Base-by-base conservation (phyloP, 2,888 invertebrate species). In the Lithodes maja region DNA sequence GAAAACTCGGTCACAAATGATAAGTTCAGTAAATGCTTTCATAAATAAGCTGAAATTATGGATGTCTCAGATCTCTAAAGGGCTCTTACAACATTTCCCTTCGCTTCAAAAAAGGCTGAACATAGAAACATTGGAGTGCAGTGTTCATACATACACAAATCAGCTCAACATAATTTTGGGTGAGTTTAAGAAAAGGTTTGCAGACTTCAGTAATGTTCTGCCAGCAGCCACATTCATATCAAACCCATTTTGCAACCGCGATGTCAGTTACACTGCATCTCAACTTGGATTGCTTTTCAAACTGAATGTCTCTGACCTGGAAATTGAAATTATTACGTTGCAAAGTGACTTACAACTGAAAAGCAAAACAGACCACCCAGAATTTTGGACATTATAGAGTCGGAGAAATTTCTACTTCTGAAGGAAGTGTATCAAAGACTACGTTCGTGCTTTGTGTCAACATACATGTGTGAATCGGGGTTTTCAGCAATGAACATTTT, bases 131-230 rank as follows among this genome's bases (percentile, higher is more conserved):
- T 75, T 75, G 75, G 17, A 75, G 33, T 75, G 75, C 33, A n/a
- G 17, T 75, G 75, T 75, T 17, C 75, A 75, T 75, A 17, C 75
- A 75, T 75, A 17, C 33, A 17, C 33, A 75, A 54, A 80, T 80
- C 52, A 80, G 80, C 80, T 80, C 80, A 54, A 80, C 80, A 80
- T 80, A 17, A 78, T 54, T 80, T 52, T 80, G 80, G 54, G 33
- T 80, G 54, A 80, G 3, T 80, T 80, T 15, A 80, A 53, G 53
- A 80, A 52, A 52, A 52, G 80, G 3, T 80, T 80, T n/a, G 33
- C n/a, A 49, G 15, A n/a, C 33, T 33, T 33, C 33, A 33, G 33
- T 33, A 33, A 33, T 33, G 33, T 33, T 33, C 33, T 33, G 33
- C 49, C 54, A 2, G 49, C 68, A 68, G 9, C 15, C 9, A 68